A percentile compares a stretch with the other conserved stretches of the same genome.
phyloP scores from a whole-genome alignment of 2,113 vertebrate species.

The Motacilla tschutschensis region DNA sequence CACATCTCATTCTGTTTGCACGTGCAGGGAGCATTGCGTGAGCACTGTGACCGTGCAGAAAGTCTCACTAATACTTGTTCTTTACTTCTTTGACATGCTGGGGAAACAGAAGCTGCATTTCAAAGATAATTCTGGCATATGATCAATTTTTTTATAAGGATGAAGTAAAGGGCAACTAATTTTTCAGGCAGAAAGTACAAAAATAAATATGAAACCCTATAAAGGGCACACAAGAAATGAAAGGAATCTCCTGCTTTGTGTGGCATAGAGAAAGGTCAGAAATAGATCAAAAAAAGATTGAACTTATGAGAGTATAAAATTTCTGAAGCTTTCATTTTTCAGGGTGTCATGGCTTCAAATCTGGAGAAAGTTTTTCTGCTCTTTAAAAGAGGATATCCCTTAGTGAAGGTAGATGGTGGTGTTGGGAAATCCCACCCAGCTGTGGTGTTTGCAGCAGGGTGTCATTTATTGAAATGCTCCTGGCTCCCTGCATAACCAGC shows the following conservation, averaged over 20 bases:
- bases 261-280: not conserved
- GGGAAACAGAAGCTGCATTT: not conserved
- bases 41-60: not conserved
- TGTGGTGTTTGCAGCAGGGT: not conserved
- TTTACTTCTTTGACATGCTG: not conserved
- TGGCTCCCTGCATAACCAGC: not conserved
- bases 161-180: not conserved
- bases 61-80: not conserved
- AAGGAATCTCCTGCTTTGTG: not conserved
- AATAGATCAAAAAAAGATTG: not conserved
- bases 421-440: not conserved
- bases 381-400: not conserved
- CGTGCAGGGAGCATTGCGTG: not conserved
- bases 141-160: not conserved
- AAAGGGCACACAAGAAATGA: not conserved
- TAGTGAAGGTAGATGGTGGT: not conserved
- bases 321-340: not conserved
- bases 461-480: not conserved
- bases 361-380: not conserved
- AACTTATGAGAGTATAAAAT: not conserved
- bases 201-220: not conserved
- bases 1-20: not conserved
- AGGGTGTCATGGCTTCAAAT: not conserved
- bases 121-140: not conserved
- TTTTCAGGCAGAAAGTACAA: not conserved